phyloP scores from a whole-genome alignment of 2,888 invertebrate species.

The Xanthorhoe spadicearia region DNA sequence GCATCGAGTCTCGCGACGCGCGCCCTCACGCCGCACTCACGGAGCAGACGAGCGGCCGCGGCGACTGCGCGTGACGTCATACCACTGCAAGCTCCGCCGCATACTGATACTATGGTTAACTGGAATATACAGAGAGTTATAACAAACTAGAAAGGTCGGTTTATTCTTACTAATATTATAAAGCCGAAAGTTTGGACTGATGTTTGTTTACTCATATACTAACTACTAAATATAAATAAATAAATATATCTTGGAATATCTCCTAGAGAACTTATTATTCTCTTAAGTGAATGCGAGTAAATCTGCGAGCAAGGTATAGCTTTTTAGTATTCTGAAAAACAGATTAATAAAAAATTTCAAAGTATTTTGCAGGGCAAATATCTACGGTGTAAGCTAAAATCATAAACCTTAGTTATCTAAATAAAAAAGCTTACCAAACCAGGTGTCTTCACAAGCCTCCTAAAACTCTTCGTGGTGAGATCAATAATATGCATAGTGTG shows the following conservation, averaged over 20 bases:
- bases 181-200: too few species aligned
- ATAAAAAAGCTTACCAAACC: slow-evolving; percentile 78
- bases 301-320: too few species aligned
- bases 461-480: slow-evolving; percentile 87
- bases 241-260: too few species aligned
- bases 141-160: not conserved
- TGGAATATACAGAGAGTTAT: slow-evolving; percentile 51
- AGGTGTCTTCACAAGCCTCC: slow-evolving; percentile 84
- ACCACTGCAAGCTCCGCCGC: slow-evolving; percentile 91
- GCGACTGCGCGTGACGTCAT: slow-evolving; percentile 88
- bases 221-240: too few species aligned
- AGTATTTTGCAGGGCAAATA: too few species aligned
- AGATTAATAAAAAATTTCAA: too few species aligned
- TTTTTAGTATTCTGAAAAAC: too few species aligned
- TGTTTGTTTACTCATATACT: too few species aligned
- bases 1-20: slow-evolving; percentile 90
- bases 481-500: slow-evolving; percentile 85
- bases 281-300: too few species aligned
- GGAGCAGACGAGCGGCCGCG: slow-evolving; percentile 87
- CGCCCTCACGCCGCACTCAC: slow-evolving; percentile 64
- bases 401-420: not conserved
- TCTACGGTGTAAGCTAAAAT: too few species aligned
- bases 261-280: too few species aligned
- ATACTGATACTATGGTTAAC: slow-evolving; percentile 90
- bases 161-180: too few species aligned